phyloP scores from a whole-genome alignment of 2,113 vertebrate species.

The Spea bombifrons region DNA sequence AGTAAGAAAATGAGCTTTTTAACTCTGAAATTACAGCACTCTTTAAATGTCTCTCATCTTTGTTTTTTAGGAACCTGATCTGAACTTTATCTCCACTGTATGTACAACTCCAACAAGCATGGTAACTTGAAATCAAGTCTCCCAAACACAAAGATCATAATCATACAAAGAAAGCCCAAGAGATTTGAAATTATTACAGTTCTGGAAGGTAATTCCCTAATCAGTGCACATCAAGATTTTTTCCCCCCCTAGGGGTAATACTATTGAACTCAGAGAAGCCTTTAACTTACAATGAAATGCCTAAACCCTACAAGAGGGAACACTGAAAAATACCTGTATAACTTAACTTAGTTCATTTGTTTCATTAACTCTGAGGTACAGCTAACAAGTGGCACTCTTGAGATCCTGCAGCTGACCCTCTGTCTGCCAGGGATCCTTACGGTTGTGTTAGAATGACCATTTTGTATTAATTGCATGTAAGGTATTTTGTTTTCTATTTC shows the following conservation, averaged over 20 bases:
- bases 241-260: not conserved
- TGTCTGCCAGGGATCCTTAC: no score
- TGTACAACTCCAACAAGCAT: slow-evolving; percentile 68
- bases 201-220: not conserved
- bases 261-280: not conserved
- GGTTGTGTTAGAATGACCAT: no score
- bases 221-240: slow-evolving; percentile 10
- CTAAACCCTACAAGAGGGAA: no score
- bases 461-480: no score
- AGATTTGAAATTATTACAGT: slow-evolving; percentile 16
- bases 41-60: slow-evolving; percentile 79
- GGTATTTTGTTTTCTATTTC: no score
- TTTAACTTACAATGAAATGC: no score
- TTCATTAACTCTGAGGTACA: no score
- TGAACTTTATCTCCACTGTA: slow-evolving; percentile 62
- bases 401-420: no score
- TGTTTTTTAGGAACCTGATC: slow-evolving; percentile 68
- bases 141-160: not conserved
- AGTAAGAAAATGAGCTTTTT: slow-evolving; percentile 76
- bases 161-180: not conserved
- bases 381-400: no score
- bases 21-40: slow-evolving; percentile 75
- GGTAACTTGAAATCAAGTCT: slow-evolving; percentile 23
- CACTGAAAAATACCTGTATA: no score
- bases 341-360: no score